Base-by-base conservation (phyloP, 1,140 invertebrate species). In the Plodia interpunctella region DNA sequence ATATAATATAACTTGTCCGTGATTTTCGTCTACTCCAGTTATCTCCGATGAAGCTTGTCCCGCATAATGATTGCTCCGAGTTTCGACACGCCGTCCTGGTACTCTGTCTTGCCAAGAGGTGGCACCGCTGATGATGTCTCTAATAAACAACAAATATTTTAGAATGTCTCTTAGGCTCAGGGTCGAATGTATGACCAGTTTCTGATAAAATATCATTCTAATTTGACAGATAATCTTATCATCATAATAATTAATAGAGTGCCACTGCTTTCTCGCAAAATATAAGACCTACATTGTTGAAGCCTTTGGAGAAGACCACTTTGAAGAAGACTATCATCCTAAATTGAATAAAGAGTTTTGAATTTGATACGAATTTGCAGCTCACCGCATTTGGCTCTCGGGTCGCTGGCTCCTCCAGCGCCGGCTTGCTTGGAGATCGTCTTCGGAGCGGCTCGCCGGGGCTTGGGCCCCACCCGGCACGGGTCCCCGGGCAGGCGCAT, bases 11-110 rank as follows among this genome's bases (percentile, higher is more conserved):
- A 15, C 38, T 44, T 17, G 32, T 35, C 32, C 32, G 13, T 35
- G 38, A 44, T 44, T 44, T 44, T 15, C 38, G 35, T 38, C 35
- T 44, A 2, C 5, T 2, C 5, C 38, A 15, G 15, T 18, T 62
- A 80, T 68, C 61, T 75, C 54, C 82, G 74, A 54, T 92, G 92
- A 11, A 93, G 64, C 68, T 91, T 91, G 66, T 90, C 84, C 19
- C 83, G 81, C 68, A 93, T 91, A 13, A 93, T 93, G 20, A 91
- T 84, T 0, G 83, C 87, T 0, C 92, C 92, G 18, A 92, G 72
- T 70, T 90, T 90, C 8, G 87, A 90, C 2, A 93, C 91, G 0
- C 76, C 88, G 59, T 93, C 92, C 76, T 92, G 91, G 66, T 93
- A 93, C 73, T 93, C 92, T 0, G 91, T 90, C 55, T 84, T 89